Percentiles rank a stretch among this genome's conserved stretches.
Conservation (phyloP, 2,888 invertebrate genomes). For the Orgyia antiqua region DNA sequence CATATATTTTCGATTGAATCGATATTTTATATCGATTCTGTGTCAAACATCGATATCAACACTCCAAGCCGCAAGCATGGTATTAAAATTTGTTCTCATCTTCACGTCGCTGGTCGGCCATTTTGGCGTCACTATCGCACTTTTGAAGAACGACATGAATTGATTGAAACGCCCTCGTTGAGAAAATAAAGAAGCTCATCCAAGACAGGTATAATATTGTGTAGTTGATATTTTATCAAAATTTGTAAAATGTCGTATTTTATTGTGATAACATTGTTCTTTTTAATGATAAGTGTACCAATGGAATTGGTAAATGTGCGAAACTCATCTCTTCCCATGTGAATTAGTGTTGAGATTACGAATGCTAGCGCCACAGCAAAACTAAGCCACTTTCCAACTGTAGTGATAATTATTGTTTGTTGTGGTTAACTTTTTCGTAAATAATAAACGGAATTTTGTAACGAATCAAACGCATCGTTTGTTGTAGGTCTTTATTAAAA, state of each 20-base stretch:
- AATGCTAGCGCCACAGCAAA: conserved; percentile 65
- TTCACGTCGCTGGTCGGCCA: conserved; percentile 39
- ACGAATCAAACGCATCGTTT: too few species aligned
- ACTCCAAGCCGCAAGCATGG: too few species aligned
- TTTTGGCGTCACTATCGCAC: conserved; percentile 64
- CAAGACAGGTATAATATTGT: conserved; percentile 29
- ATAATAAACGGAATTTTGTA: too few species aligned
- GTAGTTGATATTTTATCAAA: conserved; percentile 5
- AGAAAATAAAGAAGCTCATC: conserved; percentile 51
- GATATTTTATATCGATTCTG: too few species aligned
- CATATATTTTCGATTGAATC: too few species aligned
- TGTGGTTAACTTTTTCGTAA: too few species aligned
- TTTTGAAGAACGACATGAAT: conserved; percentile 26
- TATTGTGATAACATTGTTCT: background rate
- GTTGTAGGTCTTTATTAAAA: too few species aligned
- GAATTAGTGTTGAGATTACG: conserved; percentile 28
- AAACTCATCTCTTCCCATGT: conserved; percentile 15
- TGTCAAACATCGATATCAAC: too few species aligned
- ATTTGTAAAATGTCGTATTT: background rate
- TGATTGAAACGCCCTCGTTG: conserved; percentile 69
- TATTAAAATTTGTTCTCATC: too few species aligned
- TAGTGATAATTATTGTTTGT: conserved; percentile 30
- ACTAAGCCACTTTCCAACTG: conserved; percentile 39
- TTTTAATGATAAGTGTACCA: conserved; percentile 4
- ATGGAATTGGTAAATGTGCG: conserved; percentile 15